Percentiles rank a stretch among this genome's conserved stretches.
phyloP scores from a whole-genome alignment of 2,888 invertebrate genomes.

The Deilephila porcellus region DNA sequence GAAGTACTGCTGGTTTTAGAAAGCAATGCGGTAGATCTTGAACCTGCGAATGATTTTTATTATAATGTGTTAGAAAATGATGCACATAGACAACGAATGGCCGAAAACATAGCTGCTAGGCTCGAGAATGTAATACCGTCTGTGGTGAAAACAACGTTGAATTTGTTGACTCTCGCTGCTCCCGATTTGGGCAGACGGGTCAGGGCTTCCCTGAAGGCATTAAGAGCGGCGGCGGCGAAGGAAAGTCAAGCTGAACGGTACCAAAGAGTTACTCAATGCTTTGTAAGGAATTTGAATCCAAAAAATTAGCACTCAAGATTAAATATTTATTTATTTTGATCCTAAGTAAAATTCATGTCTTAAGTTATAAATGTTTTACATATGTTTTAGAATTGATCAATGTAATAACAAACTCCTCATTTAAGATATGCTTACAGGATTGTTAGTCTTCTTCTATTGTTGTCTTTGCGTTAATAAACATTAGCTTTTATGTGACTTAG shows the following conservation, averaged over 20 bases:
- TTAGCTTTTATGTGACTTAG: no score
- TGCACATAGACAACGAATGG: background rate
- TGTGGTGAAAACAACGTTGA: background rate
- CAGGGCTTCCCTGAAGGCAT: conserved; percentile 48
- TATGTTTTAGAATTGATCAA: no score
- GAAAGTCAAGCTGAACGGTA: conserved; percentile 29
- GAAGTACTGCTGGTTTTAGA: background rate
- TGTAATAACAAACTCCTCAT: no score
- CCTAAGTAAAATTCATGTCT: background rate
- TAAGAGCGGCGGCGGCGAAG: conserved; percentile 32
- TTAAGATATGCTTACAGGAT: no score
- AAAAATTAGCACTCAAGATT: background rate
- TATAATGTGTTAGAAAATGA: background rate
- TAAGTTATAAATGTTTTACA: no score
- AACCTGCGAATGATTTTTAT: background rate
- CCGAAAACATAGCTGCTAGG: background rate
- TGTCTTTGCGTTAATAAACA: no score
- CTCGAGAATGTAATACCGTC: background rate
- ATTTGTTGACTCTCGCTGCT: conserved; percentile 20
- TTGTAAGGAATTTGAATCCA: conserved; percentile 26
- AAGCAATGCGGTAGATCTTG: background rate
- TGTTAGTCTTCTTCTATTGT: no score
- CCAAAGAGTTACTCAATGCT: conserved; percentile 34
- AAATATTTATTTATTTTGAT: background rate
- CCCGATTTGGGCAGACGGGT: conserved; percentile 88